Evolutionary conservation across 1,140 invertebrate genomes (phyloP).

Genomic region (Nixonia krombeini): DNA sequence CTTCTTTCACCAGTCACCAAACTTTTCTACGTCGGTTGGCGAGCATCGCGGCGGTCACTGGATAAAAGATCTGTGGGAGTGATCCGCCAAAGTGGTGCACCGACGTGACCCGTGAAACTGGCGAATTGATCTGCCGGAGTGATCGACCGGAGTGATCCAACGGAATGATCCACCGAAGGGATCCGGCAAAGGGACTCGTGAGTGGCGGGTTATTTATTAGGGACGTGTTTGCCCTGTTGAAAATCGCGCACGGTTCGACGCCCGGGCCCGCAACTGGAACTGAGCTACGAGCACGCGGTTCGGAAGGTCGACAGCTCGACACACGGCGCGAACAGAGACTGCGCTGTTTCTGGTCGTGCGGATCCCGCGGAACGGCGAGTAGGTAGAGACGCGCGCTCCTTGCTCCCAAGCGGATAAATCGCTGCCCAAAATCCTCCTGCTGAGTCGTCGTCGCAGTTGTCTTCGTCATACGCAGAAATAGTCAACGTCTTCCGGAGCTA

Average conservation of each 20-base stretch:
- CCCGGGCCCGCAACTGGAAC: constrained; percentile 57
- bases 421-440: constrained; percentile 1
- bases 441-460: no score
- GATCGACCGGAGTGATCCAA: neutral
- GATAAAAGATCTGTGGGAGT: no score
- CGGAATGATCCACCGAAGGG: neutral
- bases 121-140: no score
- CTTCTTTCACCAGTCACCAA: neutral
- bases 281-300: constrained; percentile 63
- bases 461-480: no score
- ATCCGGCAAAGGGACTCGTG: constrained; percentile 1
- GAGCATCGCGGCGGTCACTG: no score
- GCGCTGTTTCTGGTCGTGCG: constrained; percentile 52
- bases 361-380: constrained; percentile 15
- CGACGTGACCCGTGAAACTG: no score
- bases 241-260: constrained; percentile 13
- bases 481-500: constrained; percentile 18
- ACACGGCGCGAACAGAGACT: constrained; percentile 62
- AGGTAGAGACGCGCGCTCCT: constrained; percentile 9
- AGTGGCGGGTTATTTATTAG: neutral
- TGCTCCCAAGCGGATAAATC: constrained; percentile 16
- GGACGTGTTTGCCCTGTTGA: neutral
- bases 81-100: no score
- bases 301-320: constrained; percentile 55
- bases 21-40: neutral